These are phyloP conservation scores for Acridotheres tristis DNA, from an alignment of 2,797 vertebrate species.

Conservation along the genomic window DNA sequence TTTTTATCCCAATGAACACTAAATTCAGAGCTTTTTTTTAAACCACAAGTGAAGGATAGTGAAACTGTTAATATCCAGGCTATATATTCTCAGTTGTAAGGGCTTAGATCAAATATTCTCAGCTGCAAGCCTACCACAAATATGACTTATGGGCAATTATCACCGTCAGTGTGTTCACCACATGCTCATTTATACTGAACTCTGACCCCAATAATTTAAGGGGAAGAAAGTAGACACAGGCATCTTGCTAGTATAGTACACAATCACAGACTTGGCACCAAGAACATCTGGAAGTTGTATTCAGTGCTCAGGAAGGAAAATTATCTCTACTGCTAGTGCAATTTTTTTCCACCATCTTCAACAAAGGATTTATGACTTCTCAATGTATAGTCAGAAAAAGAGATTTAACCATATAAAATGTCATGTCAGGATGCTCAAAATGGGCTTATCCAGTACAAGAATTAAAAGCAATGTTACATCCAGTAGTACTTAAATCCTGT, in stretches of 20 bases:
- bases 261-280: neutral
- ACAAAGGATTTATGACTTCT: neutral
- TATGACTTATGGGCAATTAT: neutral
- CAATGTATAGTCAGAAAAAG: neutral
- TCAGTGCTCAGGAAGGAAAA: neutral
- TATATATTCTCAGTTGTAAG: neutral
- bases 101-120: neutral
- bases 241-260: neutral
- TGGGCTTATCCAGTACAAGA: neutral
- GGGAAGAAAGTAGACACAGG: neutral
- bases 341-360: neutral
- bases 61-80: neutral
- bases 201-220: neutral
- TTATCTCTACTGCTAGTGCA: neutral
- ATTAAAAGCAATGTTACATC: neutral
- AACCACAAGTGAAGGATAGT: neutral
- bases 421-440: neutral
- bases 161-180: neutral
- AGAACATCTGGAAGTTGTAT: neutral
- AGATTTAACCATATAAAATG: neutral
- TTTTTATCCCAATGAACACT: neutral
- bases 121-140: neutral
- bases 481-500: neutral
- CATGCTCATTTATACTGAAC: neutral
- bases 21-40: neutral